Base-by-base conservation (phyloP, 2,888 invertebrate species). In the Biston betularia region DNA sequence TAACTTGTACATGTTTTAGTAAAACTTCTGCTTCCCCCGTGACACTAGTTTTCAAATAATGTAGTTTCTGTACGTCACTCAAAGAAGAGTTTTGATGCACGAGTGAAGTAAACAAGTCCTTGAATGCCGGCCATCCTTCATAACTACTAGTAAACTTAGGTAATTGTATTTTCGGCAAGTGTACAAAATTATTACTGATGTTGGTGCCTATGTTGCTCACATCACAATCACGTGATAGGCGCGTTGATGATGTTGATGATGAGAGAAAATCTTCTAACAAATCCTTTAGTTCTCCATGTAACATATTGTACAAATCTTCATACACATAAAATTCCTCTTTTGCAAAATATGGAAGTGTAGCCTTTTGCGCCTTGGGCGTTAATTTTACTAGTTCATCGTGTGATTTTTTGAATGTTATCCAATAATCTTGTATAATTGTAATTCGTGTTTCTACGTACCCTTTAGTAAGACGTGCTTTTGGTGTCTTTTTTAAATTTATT, bases 61-160 rank as follows among this genome's bases (percentile, higher is more conserved):
- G 49, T 3, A 49, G n/a, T 5, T 49, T 49, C 11, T 49, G 49
- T 11, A 49, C 49, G 49, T 49, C 49, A 33, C 49, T 49, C 6
- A 49, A 33, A 24, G 49, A 0, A 2, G 24, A 4, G 15, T 49
- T 49, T 33, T 49, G 5, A 11, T 49, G 24, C 11, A 49, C 49
- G 11, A 49, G 49, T n/a, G 49, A 49, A 24, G 11, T 24, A 10
- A 49, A 49, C 1, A 49, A 12, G 33, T 49, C 49, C 11, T 49
- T 49, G n/a, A 49, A 49, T 2, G 49, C 33, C 9, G 33, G 49
- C 49, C 49, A 49, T 24, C 15, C 24, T 33, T 49, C 49, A 49
- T 49, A 49, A 33, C 33, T 7, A 11, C 49, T 33, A 0, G 33
- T 49, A 49, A 49, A 49, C 15, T 11, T 49, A 5, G 49, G 49